phyloP scores from a whole-genome alignment of 2,888 invertebrate genomes.

The Drosophila monieri region DNA sequence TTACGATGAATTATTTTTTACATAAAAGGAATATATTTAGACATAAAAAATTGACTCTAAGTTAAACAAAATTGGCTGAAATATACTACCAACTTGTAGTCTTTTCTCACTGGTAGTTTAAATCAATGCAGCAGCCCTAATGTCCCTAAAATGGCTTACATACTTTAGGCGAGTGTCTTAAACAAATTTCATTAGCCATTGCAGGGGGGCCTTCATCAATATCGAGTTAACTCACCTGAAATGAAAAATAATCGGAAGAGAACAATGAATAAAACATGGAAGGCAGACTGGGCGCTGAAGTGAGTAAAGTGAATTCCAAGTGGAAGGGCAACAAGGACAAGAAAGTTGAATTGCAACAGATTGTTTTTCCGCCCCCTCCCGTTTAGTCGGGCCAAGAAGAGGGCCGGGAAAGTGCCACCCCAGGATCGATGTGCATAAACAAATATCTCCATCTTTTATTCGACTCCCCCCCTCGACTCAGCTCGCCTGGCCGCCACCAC shows the following conservation, averaged over 20 bases:
- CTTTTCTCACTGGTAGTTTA: no score
- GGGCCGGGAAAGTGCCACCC: constrained; percentile 11
- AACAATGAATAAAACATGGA: constrained; percentile 39
- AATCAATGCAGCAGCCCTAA: no score
- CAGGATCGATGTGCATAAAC: constrained; percentile 8
- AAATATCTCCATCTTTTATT: constrained; percentile 25
- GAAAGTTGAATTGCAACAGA: constrained; percentile 44
- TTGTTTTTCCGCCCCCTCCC: constrained; percentile 23
- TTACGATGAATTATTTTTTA: no score
- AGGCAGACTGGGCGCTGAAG: constrained; percentile 9
- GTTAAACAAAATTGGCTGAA: no score
- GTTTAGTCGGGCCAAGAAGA: background rate
- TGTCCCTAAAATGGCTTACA: background rate
- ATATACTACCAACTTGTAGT: no score
- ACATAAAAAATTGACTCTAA: no score
- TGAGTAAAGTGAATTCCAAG: constrained; percentile 1
- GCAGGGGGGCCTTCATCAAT: constrained; percentile 25
- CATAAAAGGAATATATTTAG: no score
- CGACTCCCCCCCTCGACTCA: constrained; percentile 5
- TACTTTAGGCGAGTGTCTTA: background rate
- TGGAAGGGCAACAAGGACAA: constrained; percentile 20
- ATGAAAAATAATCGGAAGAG: constrained; percentile 26
- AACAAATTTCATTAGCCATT: background rate
- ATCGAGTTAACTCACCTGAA: constrained; percentile 46
- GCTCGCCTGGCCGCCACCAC: background rate